Evolutionary conservation across 1,140 invertebrate genomes (phyloP).

Genomic region (Littorina saxatilis): DNA sequence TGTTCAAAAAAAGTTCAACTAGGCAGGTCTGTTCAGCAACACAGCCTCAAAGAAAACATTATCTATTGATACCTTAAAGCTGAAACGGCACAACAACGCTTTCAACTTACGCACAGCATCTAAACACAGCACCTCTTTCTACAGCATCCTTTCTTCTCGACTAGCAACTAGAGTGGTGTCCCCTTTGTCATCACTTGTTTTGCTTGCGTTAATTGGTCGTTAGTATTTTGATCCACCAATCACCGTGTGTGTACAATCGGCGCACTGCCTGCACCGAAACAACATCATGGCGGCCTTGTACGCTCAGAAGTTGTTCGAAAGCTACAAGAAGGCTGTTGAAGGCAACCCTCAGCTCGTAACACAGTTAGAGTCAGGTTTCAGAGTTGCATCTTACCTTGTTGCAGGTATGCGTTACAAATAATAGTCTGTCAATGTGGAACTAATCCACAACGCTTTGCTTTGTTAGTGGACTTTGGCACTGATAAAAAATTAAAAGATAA

Average conservation of each 20-base stretch:
- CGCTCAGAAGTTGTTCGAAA: constrained; percentile 47
- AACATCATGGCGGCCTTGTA: constrained; percentile 29
- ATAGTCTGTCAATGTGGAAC: no score
- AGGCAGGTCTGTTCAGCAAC: no score
- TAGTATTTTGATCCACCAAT: background rate
- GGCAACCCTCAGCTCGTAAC: constrained; percentile 59
- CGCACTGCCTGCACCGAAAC: constrained; percentile 14
- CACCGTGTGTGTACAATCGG: background rate
- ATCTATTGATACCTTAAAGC: no score
- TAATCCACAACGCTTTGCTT: no score
- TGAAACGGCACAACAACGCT: no score
- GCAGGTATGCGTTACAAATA: constrained; percentile 50
- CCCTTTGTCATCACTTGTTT: background rate
- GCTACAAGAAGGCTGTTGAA: constrained; percentile 58
- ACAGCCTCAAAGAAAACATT: no score
- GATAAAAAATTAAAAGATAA: no score
- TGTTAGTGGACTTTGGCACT: no score
- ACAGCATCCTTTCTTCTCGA: no score
- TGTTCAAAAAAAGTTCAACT: no score
- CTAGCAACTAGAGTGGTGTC: background rate
- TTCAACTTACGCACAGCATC: no score
- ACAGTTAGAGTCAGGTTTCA: constrained; percentile 61
- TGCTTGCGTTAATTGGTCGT: background rate
- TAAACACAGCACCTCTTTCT: no score
- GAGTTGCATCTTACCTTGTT: constrained; percentile 62